These are phyloP conservation scores for Sphaerolaimus hirsutus DNA, from an alignment of 2,888 invertebrate species.

Conservation along the genomic window DNA sequence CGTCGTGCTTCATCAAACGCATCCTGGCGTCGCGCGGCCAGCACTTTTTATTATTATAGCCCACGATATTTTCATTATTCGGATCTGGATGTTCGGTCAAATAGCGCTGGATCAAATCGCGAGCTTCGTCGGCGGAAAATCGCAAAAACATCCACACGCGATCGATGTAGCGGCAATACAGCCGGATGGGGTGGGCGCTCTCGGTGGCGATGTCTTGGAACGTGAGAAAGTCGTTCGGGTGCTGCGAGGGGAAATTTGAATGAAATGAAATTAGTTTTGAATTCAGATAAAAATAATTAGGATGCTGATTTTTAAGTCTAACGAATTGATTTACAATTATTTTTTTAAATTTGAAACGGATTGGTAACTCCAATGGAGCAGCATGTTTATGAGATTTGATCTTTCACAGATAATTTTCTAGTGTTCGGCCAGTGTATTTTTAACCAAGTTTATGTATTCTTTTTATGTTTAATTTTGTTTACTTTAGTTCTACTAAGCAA, in stretches of 20 bases:
- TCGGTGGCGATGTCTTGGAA: slow-evolving; percentile 85
- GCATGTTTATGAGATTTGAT: too few species aligned
- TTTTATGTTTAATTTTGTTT: too few species aligned
- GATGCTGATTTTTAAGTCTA: too few species aligned
- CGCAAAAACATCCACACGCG: slow-evolving; percentile 81
- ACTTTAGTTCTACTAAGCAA: too few species aligned
- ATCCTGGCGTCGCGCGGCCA: slow-evolving; percentile 98
- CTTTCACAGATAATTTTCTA: too few species aligned
- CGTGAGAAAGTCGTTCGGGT: slow-evolving; percentile 94
- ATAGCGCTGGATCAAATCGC: slow-evolving; percentile 89
- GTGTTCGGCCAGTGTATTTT: too few species aligned
- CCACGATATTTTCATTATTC: slow-evolving; percentile 98
- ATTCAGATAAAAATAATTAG: too few species aligned
- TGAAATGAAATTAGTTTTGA: too few species aligned
- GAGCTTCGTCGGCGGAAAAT: slow-evolving; percentile 86
- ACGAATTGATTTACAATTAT: too few species aligned
- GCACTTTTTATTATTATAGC: slow-evolving; percentile 99
- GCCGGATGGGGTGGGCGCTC: slow-evolving; percentile 72
- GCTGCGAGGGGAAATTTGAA: slow-evolving; percentile 21
- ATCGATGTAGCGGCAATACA: slow-evolving; percentile 90
- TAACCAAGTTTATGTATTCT: too few species aligned
- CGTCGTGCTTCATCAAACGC: slow-evolving; percentile 98
- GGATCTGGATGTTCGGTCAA: slow-evolving; percentile 98
- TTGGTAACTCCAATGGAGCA: too few species aligned
- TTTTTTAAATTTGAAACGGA: too few species aligned